Percentiles rank a stretch among this genome's conserved stretches.
Evolutionary conservation across 2,888 invertebrate genomes (phyloP).

Genomic region (Theretra japonica): DNA sequence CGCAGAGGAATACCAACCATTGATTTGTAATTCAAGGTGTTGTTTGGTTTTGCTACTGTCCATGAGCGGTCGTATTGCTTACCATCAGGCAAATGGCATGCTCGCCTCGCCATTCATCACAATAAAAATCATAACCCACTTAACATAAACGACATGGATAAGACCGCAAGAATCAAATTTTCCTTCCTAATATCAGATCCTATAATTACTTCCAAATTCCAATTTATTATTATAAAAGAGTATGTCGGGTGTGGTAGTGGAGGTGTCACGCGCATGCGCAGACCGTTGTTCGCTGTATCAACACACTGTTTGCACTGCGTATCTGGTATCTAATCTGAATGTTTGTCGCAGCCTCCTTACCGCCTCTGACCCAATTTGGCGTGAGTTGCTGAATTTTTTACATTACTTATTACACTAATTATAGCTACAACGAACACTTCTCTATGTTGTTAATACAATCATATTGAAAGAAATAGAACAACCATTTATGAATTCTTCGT

Average conservation of each 20-base stretch:
- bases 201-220: neutral
- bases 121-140: no score
- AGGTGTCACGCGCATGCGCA: conserved; percentile 18
- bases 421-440: neutral
- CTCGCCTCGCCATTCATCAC: no score
- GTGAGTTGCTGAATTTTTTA: conserved; percentile 1
- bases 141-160: no score
- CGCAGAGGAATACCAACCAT: no score
- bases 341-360: conserved; percentile 74
- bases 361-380: conserved; percentile 67
- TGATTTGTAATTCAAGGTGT: no score
- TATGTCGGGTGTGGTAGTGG: neutral
- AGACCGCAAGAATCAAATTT: neutral
- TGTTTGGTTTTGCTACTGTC: no score
- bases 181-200: neutral
- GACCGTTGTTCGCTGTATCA: conserved; percentile 33
- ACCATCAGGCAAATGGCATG: no score
- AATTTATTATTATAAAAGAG: neutral
- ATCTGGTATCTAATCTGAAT: conserved; percentile 70
- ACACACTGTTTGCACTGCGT: conserved; percentile 60
- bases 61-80: no score
- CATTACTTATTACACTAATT: conserved; percentile 1
- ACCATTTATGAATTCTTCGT: no score
- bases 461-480: neutral
- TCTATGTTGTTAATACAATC: neutral